Conservation (phyloP, 2,113 vertebrate species). For the Lophotis ruficrista region DNA sequence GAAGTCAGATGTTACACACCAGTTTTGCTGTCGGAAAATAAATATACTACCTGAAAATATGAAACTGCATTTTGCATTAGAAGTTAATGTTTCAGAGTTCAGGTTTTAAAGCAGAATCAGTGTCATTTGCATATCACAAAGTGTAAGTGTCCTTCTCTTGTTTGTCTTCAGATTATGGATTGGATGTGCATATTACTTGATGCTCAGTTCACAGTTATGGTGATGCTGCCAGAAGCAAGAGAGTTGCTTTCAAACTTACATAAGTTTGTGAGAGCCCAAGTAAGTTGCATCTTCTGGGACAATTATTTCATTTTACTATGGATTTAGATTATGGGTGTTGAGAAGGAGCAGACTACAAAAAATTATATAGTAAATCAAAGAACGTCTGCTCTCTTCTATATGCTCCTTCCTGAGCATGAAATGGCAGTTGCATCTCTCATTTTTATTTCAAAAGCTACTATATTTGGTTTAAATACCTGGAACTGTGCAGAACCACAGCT, state of each 20-base stretch:
- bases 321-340: not conserved
- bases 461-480: not conserved
- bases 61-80: not conserved
- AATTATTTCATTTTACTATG: not conserved
- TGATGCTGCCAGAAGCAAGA: constrained; percentile 91
- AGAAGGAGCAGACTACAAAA: not conserved
- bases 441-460: not conserved
- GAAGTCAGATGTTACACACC: not conserved
- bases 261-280: constrained; percentile 89
- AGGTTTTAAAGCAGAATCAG: not conserved
- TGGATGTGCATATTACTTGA: constrained; percentile 94
- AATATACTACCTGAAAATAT: not conserved
- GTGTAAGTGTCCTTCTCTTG: not conserved
- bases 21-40: not conserved
- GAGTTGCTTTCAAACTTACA: constrained; percentile 83
- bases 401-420: not conserved
- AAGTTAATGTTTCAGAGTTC: not conserved
- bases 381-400: not conserved
- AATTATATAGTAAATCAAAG: not conserved
- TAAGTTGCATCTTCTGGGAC: constrained; percentile 65
- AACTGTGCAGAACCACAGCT: not conserved
- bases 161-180: constrained; percentile 86
- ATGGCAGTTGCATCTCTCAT: not conserved
- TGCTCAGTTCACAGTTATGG: constrained; percentile 92
- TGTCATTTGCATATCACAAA: not conserved